Evolutionary conservation across 2,113 vertebrate genomes (phyloP).

Genomic region (Trematocara marginatum): DNA sequence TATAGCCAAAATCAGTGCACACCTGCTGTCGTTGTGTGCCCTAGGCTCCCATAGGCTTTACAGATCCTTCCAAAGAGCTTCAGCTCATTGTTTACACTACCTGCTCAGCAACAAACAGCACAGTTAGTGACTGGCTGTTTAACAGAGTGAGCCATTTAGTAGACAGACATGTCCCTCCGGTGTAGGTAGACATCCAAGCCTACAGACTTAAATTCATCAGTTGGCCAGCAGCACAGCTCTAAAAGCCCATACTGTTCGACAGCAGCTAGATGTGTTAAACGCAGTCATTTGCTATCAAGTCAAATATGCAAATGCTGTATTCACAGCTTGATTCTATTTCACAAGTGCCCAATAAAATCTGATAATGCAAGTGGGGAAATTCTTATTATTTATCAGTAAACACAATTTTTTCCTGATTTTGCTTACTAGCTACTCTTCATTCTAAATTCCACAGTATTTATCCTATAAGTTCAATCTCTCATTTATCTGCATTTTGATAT

Average conservation of each 20-base stretch:
- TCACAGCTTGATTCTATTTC: background rate
- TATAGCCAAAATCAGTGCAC: background rate
- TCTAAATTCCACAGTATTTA: background rate
- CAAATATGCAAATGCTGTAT: background rate
- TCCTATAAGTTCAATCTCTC: fast-evolving
- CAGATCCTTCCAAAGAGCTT: background rate
- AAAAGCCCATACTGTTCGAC: background rate
- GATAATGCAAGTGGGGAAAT: too few species aligned
- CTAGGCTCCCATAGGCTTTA: background rate
- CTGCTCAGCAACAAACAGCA: background rate
- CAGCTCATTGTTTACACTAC: background rate
- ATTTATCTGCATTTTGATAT: background rate
- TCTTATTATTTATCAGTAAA: background rate
- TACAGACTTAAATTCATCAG: background rate
- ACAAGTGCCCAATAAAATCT: fast-evolving
- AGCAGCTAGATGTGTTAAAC: background rate
- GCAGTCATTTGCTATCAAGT: background rate
- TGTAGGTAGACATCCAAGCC: background rate
- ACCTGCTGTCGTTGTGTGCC: background rate
- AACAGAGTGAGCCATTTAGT: background rate
- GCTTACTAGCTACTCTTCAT: background rate
- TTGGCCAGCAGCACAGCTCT: background rate
- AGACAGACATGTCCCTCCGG: background rate
- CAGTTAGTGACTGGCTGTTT: background rate
- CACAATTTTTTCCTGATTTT: background rate